Percentiles rank a stretch among this genome's conserved stretches.
Evolutionary conservation across 2,888 invertebrate species (phyloP).

Genomic region (Sphaeridia pumilis): DNA sequence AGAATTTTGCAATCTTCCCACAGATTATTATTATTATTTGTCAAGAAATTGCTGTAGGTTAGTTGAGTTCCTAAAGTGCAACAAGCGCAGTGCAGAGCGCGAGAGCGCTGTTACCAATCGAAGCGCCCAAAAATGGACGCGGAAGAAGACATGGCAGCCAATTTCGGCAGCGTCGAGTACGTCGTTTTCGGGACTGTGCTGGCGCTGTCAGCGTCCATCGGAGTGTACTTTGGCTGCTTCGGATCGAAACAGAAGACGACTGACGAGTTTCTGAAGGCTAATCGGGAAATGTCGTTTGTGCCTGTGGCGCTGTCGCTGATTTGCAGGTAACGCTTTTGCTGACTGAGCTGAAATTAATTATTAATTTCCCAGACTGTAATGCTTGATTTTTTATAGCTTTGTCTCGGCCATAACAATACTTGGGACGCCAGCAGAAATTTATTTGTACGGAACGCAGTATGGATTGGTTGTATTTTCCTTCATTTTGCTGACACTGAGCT

Average conservation of each 20-base stretch:
- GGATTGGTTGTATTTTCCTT: conserved; percentile 40
- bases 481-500: conserved; percentile 39
- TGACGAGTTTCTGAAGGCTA: conserved; percentile 67
- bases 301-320: conserved; percentile 81
- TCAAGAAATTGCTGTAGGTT: too few relatives aligned
- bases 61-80: too few relatives aligned
- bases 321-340: too few relatives aligned
- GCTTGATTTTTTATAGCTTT: conserved; percentile 53
- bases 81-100: too few relatives aligned
- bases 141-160: too few relatives aligned
- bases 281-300: conserved; percentile 68
- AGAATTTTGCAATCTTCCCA: too few relatives aligned
- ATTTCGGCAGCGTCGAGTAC: conserved; percentile 11
- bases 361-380: not conserved
- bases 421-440: conserved; percentile 86
- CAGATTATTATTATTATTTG: too few relatives aligned
- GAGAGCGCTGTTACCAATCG: too few relatives aligned
- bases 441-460: conserved; percentile 76
- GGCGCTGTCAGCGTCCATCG: conserved; percentile 44
- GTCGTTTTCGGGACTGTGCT: conserved; percentile 8
- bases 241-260: conserved; percentile 59
- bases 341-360: too few relatives aligned
- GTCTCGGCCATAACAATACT: conserved; percentile 80
- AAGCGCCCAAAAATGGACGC: too few relatives aligned
- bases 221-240: conserved; percentile 70